These are phyloP conservation scores for Pelochelys cantorii DNA, from an alignment of 2,797 vertebrate genomes.

Conservation along the genomic window DNA sequence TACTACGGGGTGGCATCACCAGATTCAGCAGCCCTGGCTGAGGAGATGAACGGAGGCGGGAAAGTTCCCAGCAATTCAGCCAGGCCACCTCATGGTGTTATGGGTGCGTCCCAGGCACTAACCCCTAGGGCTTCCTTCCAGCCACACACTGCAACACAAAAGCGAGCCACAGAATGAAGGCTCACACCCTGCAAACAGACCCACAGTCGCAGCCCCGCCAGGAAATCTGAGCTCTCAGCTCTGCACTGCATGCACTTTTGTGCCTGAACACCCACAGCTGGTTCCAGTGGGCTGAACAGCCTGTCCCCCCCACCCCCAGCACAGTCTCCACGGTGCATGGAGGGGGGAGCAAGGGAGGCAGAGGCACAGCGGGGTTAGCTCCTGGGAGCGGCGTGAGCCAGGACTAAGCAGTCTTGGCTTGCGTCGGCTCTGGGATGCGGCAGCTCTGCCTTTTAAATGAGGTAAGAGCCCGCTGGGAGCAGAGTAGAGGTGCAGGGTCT, in stretches of 20 bases:
- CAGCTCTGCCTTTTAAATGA: too few relatives aligned
- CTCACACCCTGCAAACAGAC: background rate
- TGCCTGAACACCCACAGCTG: background rate
- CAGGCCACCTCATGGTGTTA: constrained; percentile 7
- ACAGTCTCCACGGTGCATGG: too few relatives aligned
- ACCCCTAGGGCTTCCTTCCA: constrained; percentile 54
- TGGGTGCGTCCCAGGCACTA: background rate
- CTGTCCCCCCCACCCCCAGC: too few relatives aligned
- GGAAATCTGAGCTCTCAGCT: background rate
- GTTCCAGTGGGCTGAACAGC: background rate
- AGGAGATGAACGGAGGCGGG: constrained; percentile 55
- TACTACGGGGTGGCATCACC: too few relatives aligned
- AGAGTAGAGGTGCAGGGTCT: too few relatives aligned
- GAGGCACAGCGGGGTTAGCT: too few relatives aligned
- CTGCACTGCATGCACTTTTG: background rate
- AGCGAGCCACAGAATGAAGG: background rate
- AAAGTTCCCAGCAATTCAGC: constrained; percentile 52
- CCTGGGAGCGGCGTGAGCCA: too few relatives aligned
- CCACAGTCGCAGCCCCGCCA: background rate
- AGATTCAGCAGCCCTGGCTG: too few relatives aligned
- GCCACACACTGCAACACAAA: background rate
- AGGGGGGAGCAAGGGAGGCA: too few relatives aligned
- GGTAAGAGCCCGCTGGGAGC: too few relatives aligned
- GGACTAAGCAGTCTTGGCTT: too few relatives aligned
- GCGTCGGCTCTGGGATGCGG: too few relatives aligned